Conservation (phyloP, 37 sponge, comb jelly and placozoan genomes). For the Dysidea cf. avara region DNA sequence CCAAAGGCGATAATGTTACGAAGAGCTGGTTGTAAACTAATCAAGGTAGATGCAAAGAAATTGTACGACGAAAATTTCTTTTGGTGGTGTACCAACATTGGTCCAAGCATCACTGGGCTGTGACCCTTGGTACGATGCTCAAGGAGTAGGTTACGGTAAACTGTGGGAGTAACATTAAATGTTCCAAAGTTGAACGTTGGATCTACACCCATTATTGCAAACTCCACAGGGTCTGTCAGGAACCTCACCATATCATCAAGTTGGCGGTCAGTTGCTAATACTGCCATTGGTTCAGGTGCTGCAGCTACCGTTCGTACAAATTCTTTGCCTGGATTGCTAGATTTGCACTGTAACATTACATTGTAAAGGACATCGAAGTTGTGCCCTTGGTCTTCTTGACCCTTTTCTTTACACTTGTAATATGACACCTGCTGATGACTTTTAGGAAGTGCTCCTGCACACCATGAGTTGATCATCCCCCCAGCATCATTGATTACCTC, state of each 20-base stretch:
- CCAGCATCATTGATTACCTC: constrained; percentile 2
- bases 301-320: constrained; percentile 12
- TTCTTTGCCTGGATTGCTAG: neutral
- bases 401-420: too few relatives aligned
- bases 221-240: neutral
- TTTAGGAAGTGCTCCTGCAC: constrained; percentile 22
- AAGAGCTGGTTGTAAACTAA: neutral
- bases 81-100: constrained; percentile 12
- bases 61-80: constrained; percentile 30
- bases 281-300: constrained; percentile 12
- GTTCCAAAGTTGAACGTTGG: constrained; percentile 8
- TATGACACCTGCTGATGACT: constrained; percentile 11
- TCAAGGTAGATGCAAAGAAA: constrained; percentile 21
- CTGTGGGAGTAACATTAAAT: constrained; percentile 19
- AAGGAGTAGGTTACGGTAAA: constrained; percentile 17
- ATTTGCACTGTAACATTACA: neutral
- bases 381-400: neutral
- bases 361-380: neutral
- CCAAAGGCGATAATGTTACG: constrained; percentile 3
- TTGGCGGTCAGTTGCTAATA: neutral
- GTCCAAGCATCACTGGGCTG: constrained; percentile 24
- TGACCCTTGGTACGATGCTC: neutral
- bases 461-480: constrained; percentile 6
- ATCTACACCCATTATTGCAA: constrained; percentile 22
- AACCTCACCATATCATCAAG: constrained; percentile 15